Conservation (phyloP, 2,113 vertebrate species). For the Centrocercus urophasianus region DNA sequence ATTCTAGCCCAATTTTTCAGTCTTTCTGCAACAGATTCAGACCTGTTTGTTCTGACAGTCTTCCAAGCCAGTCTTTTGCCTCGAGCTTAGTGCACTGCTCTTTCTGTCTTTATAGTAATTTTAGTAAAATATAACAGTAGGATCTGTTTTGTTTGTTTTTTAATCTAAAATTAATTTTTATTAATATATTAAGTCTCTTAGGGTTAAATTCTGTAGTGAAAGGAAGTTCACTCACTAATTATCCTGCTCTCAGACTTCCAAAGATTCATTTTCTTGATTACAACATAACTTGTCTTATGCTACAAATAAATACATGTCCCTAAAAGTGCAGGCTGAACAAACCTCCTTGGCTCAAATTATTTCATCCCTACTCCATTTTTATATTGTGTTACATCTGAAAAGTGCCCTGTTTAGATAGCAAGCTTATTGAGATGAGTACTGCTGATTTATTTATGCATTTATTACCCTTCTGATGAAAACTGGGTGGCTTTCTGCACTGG, state of each 20-base stretch:
- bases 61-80: slow-evolving; percentile 2
- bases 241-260: not conserved
- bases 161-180: not conserved
- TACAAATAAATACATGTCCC: not conserved
- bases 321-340: not conserved
- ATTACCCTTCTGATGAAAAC: not conserved
- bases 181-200: not conserved
- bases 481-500: not conserved
- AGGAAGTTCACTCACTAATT: not conserved
- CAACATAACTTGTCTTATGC: not conserved
- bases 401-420: not conserved
- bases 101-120: not conserved
- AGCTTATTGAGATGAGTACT: not conserved
- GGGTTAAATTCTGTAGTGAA: not conserved
- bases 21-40: not conserved
- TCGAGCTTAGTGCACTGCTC: not conserved
- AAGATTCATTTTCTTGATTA: not conserved
- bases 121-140: not conserved
- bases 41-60: not conserved
- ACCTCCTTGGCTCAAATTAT: not conserved
- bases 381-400: not conserved
- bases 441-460: not conserved
- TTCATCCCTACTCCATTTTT: not conserved
- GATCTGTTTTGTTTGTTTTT: not conserved
- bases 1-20: not conserved